Evolutionary conservation across 2,888 invertebrate species (phyloP).

Genomic region (Osedax frankpressi): DNA sequence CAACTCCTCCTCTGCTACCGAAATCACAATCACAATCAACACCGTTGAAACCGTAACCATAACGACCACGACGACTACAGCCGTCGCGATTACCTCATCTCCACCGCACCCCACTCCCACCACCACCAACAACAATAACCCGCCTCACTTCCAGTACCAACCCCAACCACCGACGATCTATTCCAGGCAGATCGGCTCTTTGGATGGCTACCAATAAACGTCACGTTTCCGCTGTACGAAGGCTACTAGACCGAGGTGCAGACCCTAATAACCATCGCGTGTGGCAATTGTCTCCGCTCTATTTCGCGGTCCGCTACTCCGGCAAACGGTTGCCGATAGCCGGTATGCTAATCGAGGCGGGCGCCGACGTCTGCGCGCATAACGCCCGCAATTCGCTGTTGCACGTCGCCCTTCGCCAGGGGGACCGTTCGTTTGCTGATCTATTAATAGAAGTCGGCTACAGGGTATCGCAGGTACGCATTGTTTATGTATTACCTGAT

Average conservation of each 20-base stretch:
- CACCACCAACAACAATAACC: too few species aligned
- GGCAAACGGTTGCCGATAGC: slow-evolving; percentile 22
- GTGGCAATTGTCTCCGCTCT: slow-evolving; percentile 24
- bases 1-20: too few species aligned
- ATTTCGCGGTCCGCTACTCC: slow-evolving; percentile 25
- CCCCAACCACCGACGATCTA: too few species aligned
- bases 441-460: slow-evolving; percentile 13
- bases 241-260: slow-evolving; percentile 23
- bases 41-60: too few species aligned
- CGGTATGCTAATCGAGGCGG: slow-evolving; percentile 19
- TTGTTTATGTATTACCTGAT: too few species aligned
- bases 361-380: slow-evolving; percentile 18
- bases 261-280: slow-evolving; percentile 23
- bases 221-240: slow-evolving; percentile 18
- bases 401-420: slow-evolving; percentile 19
- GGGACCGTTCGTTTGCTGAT: slow-evolving; percentile 17
- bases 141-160: too few species aligned
- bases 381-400: slow-evolving; percentile 16
- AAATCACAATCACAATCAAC: too few species aligned
- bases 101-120: too few species aligned
- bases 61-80: too few species aligned
- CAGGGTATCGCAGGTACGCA: slow-evolving; percentile 11
- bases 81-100: too few species aligned
- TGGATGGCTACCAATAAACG: slow-evolving; percentile 27
- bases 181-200: slow-evolving; percentile 17